Evolutionary conservation across 2,113 vertebrate species (phyloP), one percentile per base, ranked within the genome.

Genomic region (Origma solitaria): DNA sequence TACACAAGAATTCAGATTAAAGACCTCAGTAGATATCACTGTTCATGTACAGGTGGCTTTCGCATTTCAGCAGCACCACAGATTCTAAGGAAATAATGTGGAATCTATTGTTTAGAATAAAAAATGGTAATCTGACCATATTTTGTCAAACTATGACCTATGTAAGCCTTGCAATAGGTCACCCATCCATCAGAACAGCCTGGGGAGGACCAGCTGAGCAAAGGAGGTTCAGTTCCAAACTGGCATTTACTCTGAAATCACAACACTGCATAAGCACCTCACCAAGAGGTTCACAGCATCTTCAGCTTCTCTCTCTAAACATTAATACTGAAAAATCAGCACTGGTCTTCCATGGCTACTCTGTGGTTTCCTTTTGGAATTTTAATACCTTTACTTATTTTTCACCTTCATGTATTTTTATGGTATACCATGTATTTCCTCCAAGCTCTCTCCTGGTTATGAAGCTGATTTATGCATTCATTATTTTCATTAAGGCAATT

Each of bases 151-250:
- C 40, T 18, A 2, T 7, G 16, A 40, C 16, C 72, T 40, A 27
- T 0, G 0, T 12, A 54, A 81, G 40, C 19, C 44, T 40, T 81
- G 31, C 60, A 84, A 27, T 7, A 19, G 24, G 38, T 30, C 13
- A 1, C n/a, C 18, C 54, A 27, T 15, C 23, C 58, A 58, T 9
- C 4, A 11, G 25, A 58, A 45, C 13, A 31, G n/a, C 20, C 47
- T 14, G 20, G 53, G 9, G 40, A 75, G 9, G 53, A 35, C 5
- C 57, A 78, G 53, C 27, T 15, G 9, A 60, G 61, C 3, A 64
- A 33, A 68, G 38, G 13, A 40, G 62, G 28, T 28, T 50, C 38
- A 73, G 15, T 2, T 64, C 45, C 35, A 50, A 64, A 61, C 4
- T 33, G 27, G 35, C 23, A 57, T 33, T 66, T 60, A n/a, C 54